A percentile compares a stretch with the other conserved stretches of the same genome.
Evolutionary conservation across 2,888 invertebrate genomes (phyloP).

Genomic region (Lottia scabra): DNA sequence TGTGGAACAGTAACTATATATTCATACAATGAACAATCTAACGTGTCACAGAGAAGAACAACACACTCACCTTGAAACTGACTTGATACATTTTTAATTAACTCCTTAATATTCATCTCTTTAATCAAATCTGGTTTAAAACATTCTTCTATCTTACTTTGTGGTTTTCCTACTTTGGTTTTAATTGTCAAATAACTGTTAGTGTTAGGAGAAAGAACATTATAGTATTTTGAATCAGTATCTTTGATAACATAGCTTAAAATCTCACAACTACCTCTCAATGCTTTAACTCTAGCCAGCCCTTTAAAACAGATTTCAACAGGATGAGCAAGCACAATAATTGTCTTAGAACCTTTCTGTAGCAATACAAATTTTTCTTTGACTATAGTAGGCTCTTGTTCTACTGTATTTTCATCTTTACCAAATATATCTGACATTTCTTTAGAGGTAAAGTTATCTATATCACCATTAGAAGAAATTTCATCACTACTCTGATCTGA

Average conservation of each 20-base stretch:
- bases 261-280: constrained; percentile 40
- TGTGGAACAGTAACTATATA: constrained; percentile 36
- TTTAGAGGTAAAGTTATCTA: no score
- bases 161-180: constrained; percentile 23
- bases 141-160: constrained; percentile 11
- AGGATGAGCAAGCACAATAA: constrained; percentile 34
- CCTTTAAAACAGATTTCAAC: constrained; percentile 43
- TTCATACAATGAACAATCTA: constrained; percentile 37
- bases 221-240: constrained; percentile 14
- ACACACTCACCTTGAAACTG: constrained; percentile 26
- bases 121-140: background rate
- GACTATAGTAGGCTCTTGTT: no score
- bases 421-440: no score
- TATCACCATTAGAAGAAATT: no score
- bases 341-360: background rate
- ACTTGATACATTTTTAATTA: background rate
- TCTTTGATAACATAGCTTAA: constrained; percentile 37
- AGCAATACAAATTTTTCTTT: background rate
- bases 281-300: constrained; percentile 31
- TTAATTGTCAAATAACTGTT: constrained; percentile 44
- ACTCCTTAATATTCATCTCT: background rate
- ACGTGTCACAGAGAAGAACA: constrained; percentile 31
- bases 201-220: constrained; percentile 49
- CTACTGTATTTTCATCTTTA: no score
- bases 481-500: no score